phyloP scores from a whole-genome alignment of 2,797 vertebrate species.

The Orientallactaga sibirica region DNA sequence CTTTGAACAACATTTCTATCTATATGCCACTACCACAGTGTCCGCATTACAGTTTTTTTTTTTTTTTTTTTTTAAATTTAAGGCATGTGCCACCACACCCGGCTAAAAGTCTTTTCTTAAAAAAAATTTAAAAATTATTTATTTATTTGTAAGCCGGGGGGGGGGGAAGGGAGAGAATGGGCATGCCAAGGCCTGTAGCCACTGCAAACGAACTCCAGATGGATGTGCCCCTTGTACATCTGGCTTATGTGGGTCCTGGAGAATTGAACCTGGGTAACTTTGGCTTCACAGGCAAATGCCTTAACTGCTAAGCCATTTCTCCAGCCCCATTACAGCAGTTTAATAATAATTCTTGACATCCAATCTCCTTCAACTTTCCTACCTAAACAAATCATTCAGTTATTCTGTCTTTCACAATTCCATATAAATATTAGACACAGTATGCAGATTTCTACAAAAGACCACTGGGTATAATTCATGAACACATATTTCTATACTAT shows the following conservation, averaged over 20 bases:
- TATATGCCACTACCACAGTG: not conserved
- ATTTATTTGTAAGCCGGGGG: too few species aligned
- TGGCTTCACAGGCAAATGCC: too few species aligned
- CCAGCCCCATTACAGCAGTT: not conserved
- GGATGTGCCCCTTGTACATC: too few species aligned
- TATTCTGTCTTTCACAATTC: conserved; percentile 12
- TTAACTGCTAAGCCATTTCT: too few species aligned
- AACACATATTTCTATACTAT: not conserved
- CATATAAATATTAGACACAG: not conserved
- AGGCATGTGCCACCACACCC: too few species aligned
- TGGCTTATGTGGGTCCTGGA: too few species aligned
- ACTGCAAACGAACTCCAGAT: too few species aligned
- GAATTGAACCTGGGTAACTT: too few species aligned
- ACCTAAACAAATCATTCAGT: not conserved
- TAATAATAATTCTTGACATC: not conserved
- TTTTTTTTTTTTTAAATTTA: not conserved
- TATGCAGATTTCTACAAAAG: not conserved
- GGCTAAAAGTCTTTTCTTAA: too few species aligned
- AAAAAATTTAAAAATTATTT: too few species aligned
- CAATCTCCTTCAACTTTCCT: not conserved
- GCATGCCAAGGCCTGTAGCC: too few species aligned
- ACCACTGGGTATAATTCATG: not conserved
- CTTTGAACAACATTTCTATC: not conserved
- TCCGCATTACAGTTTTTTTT: not conserved
- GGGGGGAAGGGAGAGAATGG: too few species aligned